phyloP scores from a whole-genome alignment of 2,888 invertebrate species.

The Orthosia incerta region DNA sequence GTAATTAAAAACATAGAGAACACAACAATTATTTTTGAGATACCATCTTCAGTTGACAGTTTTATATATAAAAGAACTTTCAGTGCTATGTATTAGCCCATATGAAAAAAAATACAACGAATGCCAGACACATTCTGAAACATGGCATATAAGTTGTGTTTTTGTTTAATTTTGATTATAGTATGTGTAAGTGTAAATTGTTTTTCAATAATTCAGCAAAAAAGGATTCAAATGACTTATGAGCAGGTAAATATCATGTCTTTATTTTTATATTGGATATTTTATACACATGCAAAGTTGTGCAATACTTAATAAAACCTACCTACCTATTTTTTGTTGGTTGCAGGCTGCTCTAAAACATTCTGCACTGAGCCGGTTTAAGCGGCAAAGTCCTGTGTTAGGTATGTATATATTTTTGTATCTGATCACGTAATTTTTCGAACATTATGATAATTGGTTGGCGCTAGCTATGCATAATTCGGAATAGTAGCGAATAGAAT shows the following conservation, averaged over 20 bases:
- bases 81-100: neutral
- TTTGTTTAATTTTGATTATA: conserved; percentile 13
- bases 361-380: conserved; percentile 40
- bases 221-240: neutral
- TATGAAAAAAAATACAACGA: conserved; percentile 15
- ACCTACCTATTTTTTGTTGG: conserved; percentile 7
- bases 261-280: neutral
- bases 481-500: neutral
- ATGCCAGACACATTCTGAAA: neutral
- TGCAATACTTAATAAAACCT: neutral
- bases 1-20: conserved; percentile 30
- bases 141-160: conserved; percentile 32
- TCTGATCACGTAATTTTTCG: neutral
- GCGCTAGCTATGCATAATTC: neutral
- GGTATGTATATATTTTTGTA: conserved; percentile 39
- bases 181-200: conserved; percentile 22
- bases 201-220: conserved; percentile 4
- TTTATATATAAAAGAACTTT: conserved; percentile 43
- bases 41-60: conserved; percentile 62
- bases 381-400: conserved; percentile 38
- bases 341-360: conserved; percentile 18
- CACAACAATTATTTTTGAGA: conserved; percentile 48
- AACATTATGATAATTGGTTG: neutral
- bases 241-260: conserved; percentile 30
- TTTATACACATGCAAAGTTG: neutral